A percentile compares a stretch with the other conserved stretches of the same genome.
phyloP scores from a whole-genome alignment of 2,888 invertebrate genomes.

The Plusia festucae region DNA sequence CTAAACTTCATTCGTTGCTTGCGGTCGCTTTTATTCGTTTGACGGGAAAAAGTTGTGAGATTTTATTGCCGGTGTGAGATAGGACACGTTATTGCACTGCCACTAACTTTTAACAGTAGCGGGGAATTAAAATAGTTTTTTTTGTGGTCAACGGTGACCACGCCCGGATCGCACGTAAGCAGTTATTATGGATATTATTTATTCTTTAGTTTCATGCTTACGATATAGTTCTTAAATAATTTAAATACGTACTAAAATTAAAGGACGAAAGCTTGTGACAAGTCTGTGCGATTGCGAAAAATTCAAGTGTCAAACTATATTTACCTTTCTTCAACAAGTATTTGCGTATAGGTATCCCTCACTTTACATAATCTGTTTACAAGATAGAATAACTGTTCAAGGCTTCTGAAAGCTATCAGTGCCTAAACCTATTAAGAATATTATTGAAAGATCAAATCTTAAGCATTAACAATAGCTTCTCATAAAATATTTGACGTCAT shows the following conservation, averaged over 20 bases:
- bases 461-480: neutral
- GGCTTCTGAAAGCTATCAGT: neutral
- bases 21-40: constrained; percentile 88
- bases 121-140: constrained; percentile 83
- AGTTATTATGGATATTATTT: neutral
- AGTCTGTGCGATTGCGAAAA: too few species aligned
- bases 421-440: neutral
- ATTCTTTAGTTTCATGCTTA: neutral
- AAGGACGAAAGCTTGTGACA: too few species aligned
- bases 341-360: neutral
- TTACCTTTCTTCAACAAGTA: too few species aligned
- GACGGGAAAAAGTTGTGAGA: constrained; percentile 86
- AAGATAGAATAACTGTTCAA: neutral
- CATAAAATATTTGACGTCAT: neutral
- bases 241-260: too few species aligned
- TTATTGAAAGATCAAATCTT: neutral
- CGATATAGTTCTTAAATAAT: neutral
- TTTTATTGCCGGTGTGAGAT: constrained; percentile 88
- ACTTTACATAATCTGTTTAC: neutral
- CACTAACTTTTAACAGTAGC: constrained; percentile 78
- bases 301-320: too few species aligned
- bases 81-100: constrained; percentile 86
- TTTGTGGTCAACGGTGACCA: constrained; percentile 76
- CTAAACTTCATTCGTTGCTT: constrained; percentile 87
- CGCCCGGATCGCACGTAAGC: constrained; percentile 59